A percentile compares a stretch with the other conserved stretches of the same genome.
Evolutionary conservation across 2,113 vertebrate genomes (phyloP).

Genomic region (Furnarius figulus): DNA sequence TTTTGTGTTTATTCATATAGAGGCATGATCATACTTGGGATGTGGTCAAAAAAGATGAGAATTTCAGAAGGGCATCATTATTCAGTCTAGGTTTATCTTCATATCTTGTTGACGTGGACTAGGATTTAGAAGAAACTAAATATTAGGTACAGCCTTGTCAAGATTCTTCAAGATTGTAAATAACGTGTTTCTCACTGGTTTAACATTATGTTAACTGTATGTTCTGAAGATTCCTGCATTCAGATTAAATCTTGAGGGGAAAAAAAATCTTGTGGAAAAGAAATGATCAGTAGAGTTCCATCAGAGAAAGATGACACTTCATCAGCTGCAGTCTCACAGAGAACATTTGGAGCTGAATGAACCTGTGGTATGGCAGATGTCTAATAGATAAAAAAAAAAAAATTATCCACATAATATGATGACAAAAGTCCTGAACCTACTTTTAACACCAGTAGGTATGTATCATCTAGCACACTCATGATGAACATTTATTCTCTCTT

Average conservation of each 20-base stretch:
- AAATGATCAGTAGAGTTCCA: neutral
- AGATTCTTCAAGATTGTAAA: neutral
- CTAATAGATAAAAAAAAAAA: neutral
- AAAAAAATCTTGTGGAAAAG: neutral
- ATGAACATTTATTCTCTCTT: neutral
- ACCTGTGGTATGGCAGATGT: accelerated
- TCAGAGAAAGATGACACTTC: neutral
- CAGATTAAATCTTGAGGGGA: neutral
- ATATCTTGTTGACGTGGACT: neutral
- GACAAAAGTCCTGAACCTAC: neutral
- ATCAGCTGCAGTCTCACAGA: neutral
- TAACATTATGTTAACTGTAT: neutral
- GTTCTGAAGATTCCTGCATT: neutral
- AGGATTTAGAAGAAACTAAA: neutral
- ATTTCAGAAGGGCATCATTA: neutral
- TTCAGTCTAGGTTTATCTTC: neutral
- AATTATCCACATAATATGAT: neutral
- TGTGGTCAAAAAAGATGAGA: neutral
- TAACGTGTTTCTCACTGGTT: neutral
- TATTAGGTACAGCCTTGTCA: neutral
- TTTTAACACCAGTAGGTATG: neutral
- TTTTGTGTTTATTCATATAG: neutral
- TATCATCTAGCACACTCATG: neutral
- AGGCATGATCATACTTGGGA: neutral
- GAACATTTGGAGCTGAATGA: neutral